Conservation (phyloP, 1,140 invertebrate species). For the Ips nitidus region DNA sequence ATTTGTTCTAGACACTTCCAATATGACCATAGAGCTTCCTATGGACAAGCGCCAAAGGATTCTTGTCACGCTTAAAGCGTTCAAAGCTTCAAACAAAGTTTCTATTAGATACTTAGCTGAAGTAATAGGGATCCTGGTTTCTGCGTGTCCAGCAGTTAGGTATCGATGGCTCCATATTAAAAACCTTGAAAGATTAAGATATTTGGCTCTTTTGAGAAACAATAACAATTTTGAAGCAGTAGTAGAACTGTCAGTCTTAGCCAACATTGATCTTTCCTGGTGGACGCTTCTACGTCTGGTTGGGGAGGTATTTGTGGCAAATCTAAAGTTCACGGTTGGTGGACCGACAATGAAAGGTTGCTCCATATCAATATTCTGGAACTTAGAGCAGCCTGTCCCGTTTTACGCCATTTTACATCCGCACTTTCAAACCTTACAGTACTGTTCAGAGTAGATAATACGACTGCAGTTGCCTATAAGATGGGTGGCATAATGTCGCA, state of each 20-base stretch:
- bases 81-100: not conserved
- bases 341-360: not conserved
- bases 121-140: conserved; percentile 10
- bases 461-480: conserved; percentile 1
- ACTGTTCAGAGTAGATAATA: not conserved
- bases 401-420: not conserved
- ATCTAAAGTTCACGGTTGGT: not conserved
- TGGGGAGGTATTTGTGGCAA: conserved; percentile 1
- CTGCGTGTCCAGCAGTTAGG: conserved; percentile 7
- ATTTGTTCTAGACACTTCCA: not conserved
- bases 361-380: conserved; percentile 3
- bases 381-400: not conserved
- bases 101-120: conserved; percentile 1
- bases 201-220: not conserved
- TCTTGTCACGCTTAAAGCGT: not conserved
- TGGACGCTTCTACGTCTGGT: not conserved
- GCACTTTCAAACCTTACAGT: not conserved
- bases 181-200: not conserved
- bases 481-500: not conserved
- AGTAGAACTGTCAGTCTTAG: not conserved
- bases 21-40: conserved; percentile 2
- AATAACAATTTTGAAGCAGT: not conserved
- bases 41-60: not conserved
- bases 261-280: not conserved
- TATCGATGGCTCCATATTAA: conserved; percentile 14